A percentile compares a stretch with the other conserved stretches of the same genome.
phyloP scores from a whole-genome alignment of 2,888 invertebrate genomes.

The Mythimna lalbum region DNA sequence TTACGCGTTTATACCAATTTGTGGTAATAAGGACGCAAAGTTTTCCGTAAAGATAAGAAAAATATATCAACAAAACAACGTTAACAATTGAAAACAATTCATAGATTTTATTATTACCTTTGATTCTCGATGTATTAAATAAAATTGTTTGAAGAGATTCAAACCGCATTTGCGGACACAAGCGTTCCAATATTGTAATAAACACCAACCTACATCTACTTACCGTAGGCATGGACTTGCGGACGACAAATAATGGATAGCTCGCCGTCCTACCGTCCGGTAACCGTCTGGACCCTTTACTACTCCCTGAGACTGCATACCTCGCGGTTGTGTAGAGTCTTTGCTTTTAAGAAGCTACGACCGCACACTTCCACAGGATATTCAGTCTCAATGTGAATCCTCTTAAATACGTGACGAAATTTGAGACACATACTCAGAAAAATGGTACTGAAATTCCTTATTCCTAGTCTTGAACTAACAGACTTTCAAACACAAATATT shows the following conservation, averaged over 20 bases:
- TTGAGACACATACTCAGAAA: too few relatives aligned
- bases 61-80: conserved; percentile 10
- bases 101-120: conserved; percentile 26
- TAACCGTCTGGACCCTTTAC: too few relatives aligned
- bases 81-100: conserved; percentile 25
- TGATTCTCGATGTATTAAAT: conserved; percentile 15
- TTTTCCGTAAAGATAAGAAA: conserved; percentile 49
- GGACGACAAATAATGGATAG: not conserved
- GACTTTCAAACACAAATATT: too few relatives aligned
- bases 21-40: conserved; percentile 3
- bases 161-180: not conserved
- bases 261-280: too few relatives aligned
- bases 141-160: conserved; percentile 3
- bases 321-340: too few relatives aligned
- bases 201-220: not conserved
- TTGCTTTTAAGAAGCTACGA: too few relatives aligned
- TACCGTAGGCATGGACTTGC: too few relatives aligned
- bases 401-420: too few relatives aligned
- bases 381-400: too few relatives aligned
- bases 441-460: not conserved
- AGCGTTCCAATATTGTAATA: not conserved
- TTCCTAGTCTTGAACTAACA: not conserved
- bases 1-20: conserved; percentile 35
- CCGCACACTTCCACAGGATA: too few relatives aligned
- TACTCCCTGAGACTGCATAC: too few relatives aligned